Evolutionary conservation across 2,888 invertebrate species (phyloP).

Genomic region (Slavum lentiscoides): DNA sequence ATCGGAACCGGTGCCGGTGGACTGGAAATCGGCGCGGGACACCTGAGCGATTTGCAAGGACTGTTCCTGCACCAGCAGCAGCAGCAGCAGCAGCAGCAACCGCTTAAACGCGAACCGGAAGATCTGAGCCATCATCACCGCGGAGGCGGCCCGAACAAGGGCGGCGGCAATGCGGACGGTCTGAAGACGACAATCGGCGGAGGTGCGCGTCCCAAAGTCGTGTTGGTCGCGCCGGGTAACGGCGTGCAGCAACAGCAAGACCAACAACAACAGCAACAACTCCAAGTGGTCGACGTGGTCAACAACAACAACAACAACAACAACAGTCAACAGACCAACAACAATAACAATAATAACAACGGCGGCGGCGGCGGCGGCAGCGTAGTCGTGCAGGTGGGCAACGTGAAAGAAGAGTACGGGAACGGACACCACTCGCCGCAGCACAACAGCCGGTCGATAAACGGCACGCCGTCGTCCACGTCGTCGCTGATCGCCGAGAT

Average conservation of each 20-base stretch:
- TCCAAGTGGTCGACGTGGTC: slow-evolving; percentile 63
- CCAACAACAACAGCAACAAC: slow-evolving; percentile 60
- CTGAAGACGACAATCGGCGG: slow-evolving; percentile 39
- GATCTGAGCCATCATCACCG: slow-evolving; percentile 74
- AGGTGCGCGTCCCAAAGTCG: slow-evolving; percentile 59
- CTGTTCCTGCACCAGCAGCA: slow-evolving; percentile 62
- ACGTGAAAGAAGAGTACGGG: slow-evolving; percentile 58
- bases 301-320: slow-evolving; percentile 60
- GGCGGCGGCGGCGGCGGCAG: slow-evolving; percentile 57
- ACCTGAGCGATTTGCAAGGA: slow-evolving; percentile 63
- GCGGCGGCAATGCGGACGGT: slow-evolving; percentile 45
- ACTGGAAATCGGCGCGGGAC: slow-evolving; percentile 63
- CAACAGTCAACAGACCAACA: slow-evolving; percentile 64
- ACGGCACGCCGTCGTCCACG: slow-evolving; percentile 71
- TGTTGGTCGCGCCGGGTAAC: slow-evolving; percentile 60
- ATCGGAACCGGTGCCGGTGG: slow-evolving; percentile 70
- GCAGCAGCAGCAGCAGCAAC: slow-evolving; percentile 60
- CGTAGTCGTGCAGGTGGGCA: slow-evolving; percentile 56
- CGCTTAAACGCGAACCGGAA: slow-evolving; percentile 81
- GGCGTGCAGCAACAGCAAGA: slow-evolving; percentile 59
- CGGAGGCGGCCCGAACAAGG: slow-evolving; percentile 25
- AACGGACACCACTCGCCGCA: slow-evolving; percentile 63
- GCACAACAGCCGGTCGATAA: slow-evolving; percentile 69
- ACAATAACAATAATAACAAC: slow-evolving; percentile 35
- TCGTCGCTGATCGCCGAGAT: slow-evolving; percentile 66